Conservation (phyloP, 2,888 invertebrate species). For the Abrostola tripartita region DNA sequence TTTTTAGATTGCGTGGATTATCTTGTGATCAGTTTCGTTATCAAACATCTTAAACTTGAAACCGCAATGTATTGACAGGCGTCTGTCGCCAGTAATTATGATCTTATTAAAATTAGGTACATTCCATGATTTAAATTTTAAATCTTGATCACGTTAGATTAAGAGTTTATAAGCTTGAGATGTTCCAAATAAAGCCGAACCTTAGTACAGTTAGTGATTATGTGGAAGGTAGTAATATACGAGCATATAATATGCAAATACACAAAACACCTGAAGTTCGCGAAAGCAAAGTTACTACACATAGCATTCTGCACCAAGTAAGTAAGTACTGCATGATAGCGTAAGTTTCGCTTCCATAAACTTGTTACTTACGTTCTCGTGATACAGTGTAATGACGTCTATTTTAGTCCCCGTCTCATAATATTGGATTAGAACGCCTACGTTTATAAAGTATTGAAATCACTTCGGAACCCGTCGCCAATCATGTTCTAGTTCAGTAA, state of each 20-base stretch:
- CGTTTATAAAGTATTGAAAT: slow-evolving; percentile 33
- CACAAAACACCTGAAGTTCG: slow-evolving; percentile 10
- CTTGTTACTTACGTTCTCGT: slow-evolving; percentile 20
- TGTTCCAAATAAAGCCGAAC: too few relatives aligned
- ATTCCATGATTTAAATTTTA: too few relatives aligned
- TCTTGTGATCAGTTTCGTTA: too few relatives aligned
- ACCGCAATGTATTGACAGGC: too few relatives aligned
- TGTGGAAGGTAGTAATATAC: too few relatives aligned
- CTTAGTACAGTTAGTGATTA: too few relatives aligned
- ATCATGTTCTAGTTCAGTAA: slow-evolving; percentile 39
- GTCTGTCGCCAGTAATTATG: too few relatives aligned
- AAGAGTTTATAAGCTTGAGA: too few relatives aligned
- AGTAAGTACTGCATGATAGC: slow-evolving; percentile 6
- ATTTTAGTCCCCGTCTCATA: slow-evolving; percentile 43
- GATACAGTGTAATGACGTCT: slow-evolving; percentile 32
- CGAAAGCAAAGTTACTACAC: slow-evolving; percentile 1
- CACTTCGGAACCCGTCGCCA: slow-evolving; percentile 34
- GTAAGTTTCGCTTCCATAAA: slow-evolving; percentile 22
- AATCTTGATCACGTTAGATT: too few relatives aligned
- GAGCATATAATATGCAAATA: slow-evolving; percentile 21
- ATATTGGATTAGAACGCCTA: slow-evolving; percentile 48
- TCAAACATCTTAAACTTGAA: too few relatives aligned
- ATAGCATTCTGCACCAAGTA: neutral
- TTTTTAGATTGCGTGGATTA: too few relatives aligned
- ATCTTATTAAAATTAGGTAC: too few relatives aligned